Base-by-base conservation (phyloP, 2,113 vertebrate species). In the Scortum barcoo region DNA sequence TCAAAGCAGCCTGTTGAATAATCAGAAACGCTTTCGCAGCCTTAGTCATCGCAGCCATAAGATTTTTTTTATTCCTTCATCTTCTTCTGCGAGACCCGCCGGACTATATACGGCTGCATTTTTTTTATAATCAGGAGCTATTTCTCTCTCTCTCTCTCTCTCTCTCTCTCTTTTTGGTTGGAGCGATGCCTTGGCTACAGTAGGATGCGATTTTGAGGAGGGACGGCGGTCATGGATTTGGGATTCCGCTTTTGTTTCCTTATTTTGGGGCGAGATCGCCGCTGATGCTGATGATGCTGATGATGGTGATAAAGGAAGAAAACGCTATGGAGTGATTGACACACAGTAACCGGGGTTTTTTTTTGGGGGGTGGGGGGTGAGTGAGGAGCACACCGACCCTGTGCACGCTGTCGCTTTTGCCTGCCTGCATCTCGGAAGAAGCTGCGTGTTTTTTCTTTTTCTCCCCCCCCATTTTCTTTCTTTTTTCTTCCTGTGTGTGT, bases 311-410 rank as follows among this genome's bases (percentile, higher is more conserved):
- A n/a, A n/a, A n/a, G n/a, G n/a, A n/a, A n/a, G n/a, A 79, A 70
- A 85, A 80, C 83, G 91, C 77, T 86, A 94, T 93, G 94, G 91
- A 93, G 87, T 94, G 93, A 95, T 76, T 72, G 80, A 78, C 86
- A 63, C 83, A 67, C 89, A 83, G 76, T 80, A 71, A 73, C 72
- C 61, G 85, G 85, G 76, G n/a, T n/a, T n/a, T n/a, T n/a, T n/a
- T 87, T 85, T 60, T 67, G 85, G 81, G 89, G n/a, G n/a, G n/a
- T n/a, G n/a, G n/a, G n/a, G n/a, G n/a, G n/a, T n/a, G n/a, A 92
- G 89, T 86, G 86, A 90, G 91, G 85, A 91, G 89, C n/a, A n/a
- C n/a, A 93, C 85, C 86, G 89, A 93, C 80, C 88, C 71, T 85
- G 85, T 74, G 91, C 83, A 36, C n/a, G n/a, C n/a, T n/a, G n/a